Evolutionary conservation across 2,888 invertebrate species (phyloP), one percentile per base, ranked within the genome.

Genomic region (Mactromeris polynyma): DNA sequence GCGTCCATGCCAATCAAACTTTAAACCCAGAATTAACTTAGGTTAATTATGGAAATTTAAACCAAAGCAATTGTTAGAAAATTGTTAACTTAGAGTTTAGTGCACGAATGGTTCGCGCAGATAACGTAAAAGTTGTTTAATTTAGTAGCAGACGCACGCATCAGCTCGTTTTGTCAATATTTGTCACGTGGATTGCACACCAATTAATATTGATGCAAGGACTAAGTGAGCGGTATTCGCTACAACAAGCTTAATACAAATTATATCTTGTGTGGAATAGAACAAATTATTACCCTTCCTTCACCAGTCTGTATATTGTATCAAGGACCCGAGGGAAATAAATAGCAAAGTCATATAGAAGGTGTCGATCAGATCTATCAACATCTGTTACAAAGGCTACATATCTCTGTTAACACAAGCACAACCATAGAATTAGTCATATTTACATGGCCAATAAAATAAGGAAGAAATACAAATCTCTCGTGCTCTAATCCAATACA

Each of bases 381-480:
- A 21, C 58, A 64, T 64, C 58, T 64, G 58, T n/a, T 64, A 26
- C 58, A 26, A 26, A 9, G 0, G 26, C 58, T 26, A 64, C 26
- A 58, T 58, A 21, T 58, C 21, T n/a, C n/a, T 19, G 21, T 6
- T 26, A n/a, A 9, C 26, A 4, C 58, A 64, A 64, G 26, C 46
- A 64, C 58, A 64, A n/a, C 3, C 26, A 64, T 64, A 46, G 46
- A 46, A 64, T 64, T 26, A 64, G 58, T 64, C 58, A 64, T 26
- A 64, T 64, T 64, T 64, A n/a, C n/a, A 26, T 26, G 58, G 58
- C 26, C 58, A 64, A 64, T 64, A 64, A 64, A 26, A 64, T 64
- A n/a, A 4, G n/a, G 11, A 64, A 26, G 26, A 26, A 64, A 64
- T 26, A 26, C 58, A 64, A 26, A 11, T 26, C 58, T 26, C 58